Percentiles rank a stretch among this genome's conserved stretches.
Conservation (phyloP, 2,888 invertebrate species). For the Oscheius sp. region DNA sequence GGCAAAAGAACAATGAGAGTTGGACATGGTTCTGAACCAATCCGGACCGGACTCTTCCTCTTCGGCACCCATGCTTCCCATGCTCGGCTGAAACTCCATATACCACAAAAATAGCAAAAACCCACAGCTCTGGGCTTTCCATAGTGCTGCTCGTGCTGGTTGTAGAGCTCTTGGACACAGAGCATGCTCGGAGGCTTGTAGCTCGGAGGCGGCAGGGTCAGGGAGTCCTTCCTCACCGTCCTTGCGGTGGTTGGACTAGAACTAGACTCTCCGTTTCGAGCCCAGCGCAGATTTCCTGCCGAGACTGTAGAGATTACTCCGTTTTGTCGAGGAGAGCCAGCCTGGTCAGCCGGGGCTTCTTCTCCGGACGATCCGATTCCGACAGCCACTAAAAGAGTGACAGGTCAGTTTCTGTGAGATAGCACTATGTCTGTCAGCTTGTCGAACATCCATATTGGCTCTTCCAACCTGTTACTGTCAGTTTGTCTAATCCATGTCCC, state of each 20-base stretch:
- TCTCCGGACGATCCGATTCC: background rate
- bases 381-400: background rate
- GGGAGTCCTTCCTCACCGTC: conserved; percentile 31
- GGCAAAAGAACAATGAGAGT: conserved; percentile 16
- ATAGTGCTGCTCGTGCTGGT: conserved; percentile 25
- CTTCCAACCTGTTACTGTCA: background rate
- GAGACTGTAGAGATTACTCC: conserved; percentile 35
- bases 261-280: background rate
- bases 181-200: conserved; percentile 46
- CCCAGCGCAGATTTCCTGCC: conserved; percentile 35
- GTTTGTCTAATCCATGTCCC: background rate
- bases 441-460: too few relatives aligned
- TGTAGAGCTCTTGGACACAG: conserved; percentile 50
- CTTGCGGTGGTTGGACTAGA: background rate
- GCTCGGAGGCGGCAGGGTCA: conserved; percentile 37
- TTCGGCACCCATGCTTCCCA: conserved; percentile 36
- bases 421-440: background rate
- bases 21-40: conserved; percentile 60
- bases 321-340: conserved; percentile 5
- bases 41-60: conserved; percentile 65
- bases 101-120: background rate
- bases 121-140: conserved; percentile 26
- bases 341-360: background rate
- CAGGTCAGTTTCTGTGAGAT: background rate
- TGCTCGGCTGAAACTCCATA: conserved; percentile 8